phyloP scores from a whole-genome alignment of 2,113 vertebrate genomes.

The Gymnocephalus cernua region DNA sequence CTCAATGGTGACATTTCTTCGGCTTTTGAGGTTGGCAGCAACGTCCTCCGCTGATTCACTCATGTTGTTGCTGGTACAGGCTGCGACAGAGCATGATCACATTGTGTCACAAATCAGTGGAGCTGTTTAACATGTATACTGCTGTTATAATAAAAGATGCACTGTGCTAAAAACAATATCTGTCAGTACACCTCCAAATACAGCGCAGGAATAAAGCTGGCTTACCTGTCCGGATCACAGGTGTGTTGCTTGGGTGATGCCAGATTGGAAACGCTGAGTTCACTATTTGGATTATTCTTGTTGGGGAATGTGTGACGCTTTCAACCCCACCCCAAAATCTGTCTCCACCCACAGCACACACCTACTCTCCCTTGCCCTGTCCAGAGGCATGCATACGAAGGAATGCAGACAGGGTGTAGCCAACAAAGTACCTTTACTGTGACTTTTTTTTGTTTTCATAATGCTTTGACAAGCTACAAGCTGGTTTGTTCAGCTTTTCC shows the following conservation, averaged over 20 bases:
- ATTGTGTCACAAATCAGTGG: neutral
- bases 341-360: constrained; percentile 45
- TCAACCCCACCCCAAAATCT: constrained; percentile 10
- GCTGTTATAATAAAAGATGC: neutral
- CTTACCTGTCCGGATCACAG: constrained; percentile 57
- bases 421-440: neutral
- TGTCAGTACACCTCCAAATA: neutral
- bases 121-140: neutral
- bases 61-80: constrained; percentile 42
- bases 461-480: rapidly evolving
- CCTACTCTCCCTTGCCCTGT: neutral
- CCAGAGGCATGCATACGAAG: neutral
- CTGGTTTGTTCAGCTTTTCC: neutral
- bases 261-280: constrained; percentile 15
- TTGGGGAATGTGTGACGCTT: constrained; percentile 19
- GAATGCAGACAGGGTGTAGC: constrained; percentile 2
- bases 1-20: constrained; percentile 78
- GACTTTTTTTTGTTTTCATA: neutral
- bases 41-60: constrained; percentile 70
- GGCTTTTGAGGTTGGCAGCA: constrained; percentile 46
- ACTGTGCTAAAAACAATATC: neutral
- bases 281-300: neutral
- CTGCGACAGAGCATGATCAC: neutral
- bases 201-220: neutral
- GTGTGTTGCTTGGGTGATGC: neutral